Evolutionary conservation across 2,113 vertebrate genomes (phyloP).

Genomic region (Origma solitaria): DNA sequence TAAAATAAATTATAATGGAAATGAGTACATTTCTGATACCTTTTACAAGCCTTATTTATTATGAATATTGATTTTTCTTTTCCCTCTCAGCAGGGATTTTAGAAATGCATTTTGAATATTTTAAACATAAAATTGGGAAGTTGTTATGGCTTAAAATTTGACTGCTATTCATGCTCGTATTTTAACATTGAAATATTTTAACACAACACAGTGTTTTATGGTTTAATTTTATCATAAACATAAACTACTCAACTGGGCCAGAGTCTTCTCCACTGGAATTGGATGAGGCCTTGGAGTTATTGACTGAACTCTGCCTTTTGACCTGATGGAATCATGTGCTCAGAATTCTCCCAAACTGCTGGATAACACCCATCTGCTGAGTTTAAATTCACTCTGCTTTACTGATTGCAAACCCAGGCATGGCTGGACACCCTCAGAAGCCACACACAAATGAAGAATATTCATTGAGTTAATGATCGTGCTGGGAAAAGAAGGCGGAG

Average conservation of each 20-base stretch:
- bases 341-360: neutral
- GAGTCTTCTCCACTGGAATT: neutral
- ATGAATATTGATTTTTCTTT: neutral
- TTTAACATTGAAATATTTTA: constrained; percentile 13
- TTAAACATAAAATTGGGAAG: neutral
- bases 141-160: constrained; percentile 19
- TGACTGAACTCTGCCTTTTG: neutral
- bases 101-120: constrained; percentile 21
- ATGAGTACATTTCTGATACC: constrained; percentile 50
- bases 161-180: neutral
- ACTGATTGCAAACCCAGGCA: neutral
- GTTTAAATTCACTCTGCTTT: neutral
- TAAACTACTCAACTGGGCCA: neutral
- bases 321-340: neutral
- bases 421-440: neutral
- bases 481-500: neutral
- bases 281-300: neutral
- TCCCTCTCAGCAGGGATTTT: neutral
- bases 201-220: neutral
- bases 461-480: neutral
- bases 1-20: constrained; percentile 56
- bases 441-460: rapidly evolving
- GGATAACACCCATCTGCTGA: neutral
- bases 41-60: neutral
- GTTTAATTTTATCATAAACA: neutral